Base-by-base conservation (phyloP, 2,888 invertebrate genomes). In the Netelia fuscicornis region DNA sequence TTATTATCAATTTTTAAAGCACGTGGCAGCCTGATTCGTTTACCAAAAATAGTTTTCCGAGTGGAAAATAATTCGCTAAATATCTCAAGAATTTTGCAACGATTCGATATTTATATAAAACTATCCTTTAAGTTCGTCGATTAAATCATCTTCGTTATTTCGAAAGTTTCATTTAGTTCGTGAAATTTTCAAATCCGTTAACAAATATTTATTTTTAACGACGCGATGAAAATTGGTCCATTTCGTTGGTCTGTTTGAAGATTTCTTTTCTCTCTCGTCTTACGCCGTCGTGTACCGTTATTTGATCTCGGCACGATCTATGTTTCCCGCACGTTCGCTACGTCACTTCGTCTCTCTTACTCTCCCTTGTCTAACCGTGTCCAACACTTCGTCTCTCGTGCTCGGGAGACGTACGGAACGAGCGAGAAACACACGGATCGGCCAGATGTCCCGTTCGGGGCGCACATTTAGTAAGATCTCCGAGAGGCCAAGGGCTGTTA, bases 371-470 rank as follows among this genome's bases (percentile, higher is more conserved):
- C 37, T 23, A 10, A 30, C n/a, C 10, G 17, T 64, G 58, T 77
- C 52, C 67, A 54, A 37, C 17, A n/a, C 65, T 71, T 42, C 20
- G 44, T 42, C 17, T 65, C 79, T 79, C 54, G 62, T 44, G 60
- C 37, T 52, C 56, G 54, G 52, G 67, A 67, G 70, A 75, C 56
- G 72, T 44, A 56, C 11, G 30, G 10, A 70, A 77, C 23, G 20
- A 68, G 62, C 60, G n/a, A 75, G 11, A 37, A 10, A 76, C 56
- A 75, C 56, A 77, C 76, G 85, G 79, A 83, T 80, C 75, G 64
- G 75, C 83, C 85, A 85, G 85, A 83, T 85, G 85, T 83, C 83
- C 76, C 79, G 80, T 83, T 77, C 76, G 67, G 76, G 67, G 79
- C 71, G 71, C 75, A 44, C 75, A 80, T 80, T 84, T 71, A 44